Evolutionary conservation across 1,140 invertebrate genomes (phyloP), one percentile per base, ranked within the genome.

Genomic region (Cephus cinctus): DNA sequence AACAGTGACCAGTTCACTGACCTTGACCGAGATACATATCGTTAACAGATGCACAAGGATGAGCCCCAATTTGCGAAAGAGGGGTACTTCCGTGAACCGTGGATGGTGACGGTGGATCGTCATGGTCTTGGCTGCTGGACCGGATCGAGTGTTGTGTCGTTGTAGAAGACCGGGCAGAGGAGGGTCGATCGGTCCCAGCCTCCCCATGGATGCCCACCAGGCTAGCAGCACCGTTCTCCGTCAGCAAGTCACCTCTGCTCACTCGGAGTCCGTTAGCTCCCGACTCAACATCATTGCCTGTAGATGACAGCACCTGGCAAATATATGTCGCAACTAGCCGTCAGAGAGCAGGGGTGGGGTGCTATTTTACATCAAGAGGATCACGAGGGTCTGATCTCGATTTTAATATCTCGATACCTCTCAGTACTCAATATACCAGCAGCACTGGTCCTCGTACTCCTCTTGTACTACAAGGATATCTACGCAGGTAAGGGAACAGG

Each of bases 21-120:
- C 80, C 78, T 76, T 78, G 79, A 31, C 76, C 73, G 60, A 79
- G 74, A 66, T 64, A 79, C 61, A 75, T 75, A 52, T 79, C 77
- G 49, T 64, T 74, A 57, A 74, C 68, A 16, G 74, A 71, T 25
- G 74, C 71, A 55, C 74, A 76, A 23, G 71, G 63, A 63, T 82
- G 83, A 45, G 85, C 83, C 27, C 90, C 91, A 60, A 94, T 93
- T 69, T 93, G 90, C 18, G 88, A 88, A 5, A 93, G 81, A 2
- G 90, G 89, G 25, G 90, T 92, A 43, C 87, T 89, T 23, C 90
- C 90, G 65, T 90, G 87, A 30, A 92, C 84, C 22, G 66, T 64
- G 2, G 57, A 83, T 51, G 77, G 76, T 38, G 76, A 75, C 34
- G 71, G 65, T 36, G 71, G 73, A 54, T 76, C 70, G 40, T 74